phyloP scores from a whole-genome alignment of 1,140 invertebrate genomes.

The Drosophila parvula region DNA sequence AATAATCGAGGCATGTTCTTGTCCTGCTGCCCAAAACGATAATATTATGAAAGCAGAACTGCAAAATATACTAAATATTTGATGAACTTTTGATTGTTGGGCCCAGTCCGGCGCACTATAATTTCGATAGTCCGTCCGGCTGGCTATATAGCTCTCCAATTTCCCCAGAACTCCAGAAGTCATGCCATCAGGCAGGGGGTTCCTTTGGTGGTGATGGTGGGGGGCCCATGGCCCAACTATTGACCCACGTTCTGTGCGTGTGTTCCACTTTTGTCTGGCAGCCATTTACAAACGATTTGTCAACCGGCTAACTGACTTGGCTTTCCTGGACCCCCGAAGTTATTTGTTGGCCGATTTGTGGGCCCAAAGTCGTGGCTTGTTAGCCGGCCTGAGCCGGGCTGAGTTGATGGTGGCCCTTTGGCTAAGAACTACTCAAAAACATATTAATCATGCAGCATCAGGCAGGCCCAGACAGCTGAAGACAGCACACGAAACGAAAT shows the following conservation, averaged over 20 bases:
- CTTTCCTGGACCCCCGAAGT: conserved; percentile 29
- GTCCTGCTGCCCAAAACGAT: not conserved
- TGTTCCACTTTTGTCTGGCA: conserved; percentile 79
- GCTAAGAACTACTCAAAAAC: conserved; percentile 79
- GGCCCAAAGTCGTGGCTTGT: conserved; percentile 52
- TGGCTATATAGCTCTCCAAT: not conserved
- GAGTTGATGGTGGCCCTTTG: conserved; percentile 57
- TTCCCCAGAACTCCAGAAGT: conserved; percentile 5
- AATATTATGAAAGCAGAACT: conserved; percentile 19
- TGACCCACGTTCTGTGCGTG: conserved; percentile 59
- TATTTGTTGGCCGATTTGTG: conserved; percentile 1
- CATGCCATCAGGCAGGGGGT: conserved; percentile 3
- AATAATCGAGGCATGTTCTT: not conserved
- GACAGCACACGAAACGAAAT: conserved; percentile 60
- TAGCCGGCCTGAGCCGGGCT: conserved; percentile 7
- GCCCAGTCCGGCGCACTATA: conserved; percentile 15
- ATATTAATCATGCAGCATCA: conserved; percentile 74
- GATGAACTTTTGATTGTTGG: conserved; percentile 31
- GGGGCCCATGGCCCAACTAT: conserved; percentile 8
- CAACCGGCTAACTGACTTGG: conserved; percentile 49
- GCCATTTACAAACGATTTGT: conserved; percentile 79
- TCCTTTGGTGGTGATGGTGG: not conserved
- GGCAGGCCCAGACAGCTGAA: conserved; percentile 48
- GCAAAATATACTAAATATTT: conserved; percentile 27
- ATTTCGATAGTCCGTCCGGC: conserved; percentile 17